Evolutionary conservation across 1,140 invertebrate species (phyloP).

Genomic region (Megalopta genalis): DNA sequence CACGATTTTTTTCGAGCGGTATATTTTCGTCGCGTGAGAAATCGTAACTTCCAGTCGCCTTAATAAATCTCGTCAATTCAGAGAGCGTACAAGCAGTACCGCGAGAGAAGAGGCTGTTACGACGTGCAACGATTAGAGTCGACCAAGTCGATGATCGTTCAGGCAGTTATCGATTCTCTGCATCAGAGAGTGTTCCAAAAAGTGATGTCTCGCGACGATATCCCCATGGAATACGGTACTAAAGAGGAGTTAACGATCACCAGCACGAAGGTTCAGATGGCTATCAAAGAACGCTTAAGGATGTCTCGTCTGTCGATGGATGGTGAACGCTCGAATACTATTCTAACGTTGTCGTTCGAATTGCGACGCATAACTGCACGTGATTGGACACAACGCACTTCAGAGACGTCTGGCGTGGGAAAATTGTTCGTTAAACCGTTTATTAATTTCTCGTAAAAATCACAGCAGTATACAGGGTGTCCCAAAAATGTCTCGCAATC

Average conservation of each 20-base stretch:
- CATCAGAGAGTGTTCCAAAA: slow-evolving; percentile 58
- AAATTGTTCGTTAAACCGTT: no score
- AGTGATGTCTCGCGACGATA: slow-evolving; percentile 43
- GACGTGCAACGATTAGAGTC: slow-evolving; percentile 31
- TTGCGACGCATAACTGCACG: background rate
- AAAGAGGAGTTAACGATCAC: slow-evolving; percentile 42
- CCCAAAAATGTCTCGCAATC: no score
- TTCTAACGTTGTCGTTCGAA: background rate
- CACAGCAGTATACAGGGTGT: no score
- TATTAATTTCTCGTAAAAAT: no score
- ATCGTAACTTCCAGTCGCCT: no score
- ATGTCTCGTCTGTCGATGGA: slow-evolving; percentile 27
- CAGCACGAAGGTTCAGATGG: slow-evolving; percentile 49
- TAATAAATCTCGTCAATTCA: background rate
- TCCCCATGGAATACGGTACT: slow-evolving; percentile 57
- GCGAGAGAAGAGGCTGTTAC: slow-evolving; percentile 15
- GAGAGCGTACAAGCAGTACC: slow-evolving; percentile 61
- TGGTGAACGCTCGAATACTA: background rate
- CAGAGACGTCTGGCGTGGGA: no score
- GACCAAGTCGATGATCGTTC: slow-evolving; percentile 40
- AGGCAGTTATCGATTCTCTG: slow-evolving; percentile 60
- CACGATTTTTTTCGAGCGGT: no score
- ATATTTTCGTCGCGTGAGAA: no score
- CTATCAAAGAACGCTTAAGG: slow-evolving; percentile 58
- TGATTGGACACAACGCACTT: no score